Base-by-base conservation (phyloP, 1,140 invertebrate genomes). In the Bombus terrestris region DNA sequence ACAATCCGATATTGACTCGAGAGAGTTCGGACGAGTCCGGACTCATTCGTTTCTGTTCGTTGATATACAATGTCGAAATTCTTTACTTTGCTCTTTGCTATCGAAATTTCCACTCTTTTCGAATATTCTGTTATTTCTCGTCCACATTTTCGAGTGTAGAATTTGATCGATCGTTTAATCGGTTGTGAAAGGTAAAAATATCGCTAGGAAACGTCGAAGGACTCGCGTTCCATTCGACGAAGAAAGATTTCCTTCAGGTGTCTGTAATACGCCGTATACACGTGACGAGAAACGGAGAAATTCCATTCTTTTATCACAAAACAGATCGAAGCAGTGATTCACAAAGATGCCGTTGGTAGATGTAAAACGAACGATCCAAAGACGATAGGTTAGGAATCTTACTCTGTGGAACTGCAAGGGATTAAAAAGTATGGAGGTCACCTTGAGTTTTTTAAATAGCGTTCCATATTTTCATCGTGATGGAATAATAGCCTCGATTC, bases 41-140 rank as follows among this genome's bases (percentile, higher is more conserved):
- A 89, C 64, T 82, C 69, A 76, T 82, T 90, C 89, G 89, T 81
- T 88, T 90, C 81, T 72, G 37, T 90, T 89, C 86, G 89, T 89
- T 89, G 85, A 68, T 87, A 37, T n/a, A 43, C 77, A 81, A 76
- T 76, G 66, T 57, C 18, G 43, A 87, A 62, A 25, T 81, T 66
- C 57, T 84, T 39, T 47, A 18, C 81, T 37, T 87, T 77, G 28
- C 43, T 84, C 62, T 53, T 89, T 25, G 32, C 37, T 62, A 66
- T 86, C n/a, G 25, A 73, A 74, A 59, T 47, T 72, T 62, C 47
- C 10, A 2, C n/a, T 83, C 41, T 88, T 66, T 74, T 5, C 5
- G 8, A 32, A 4, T 5, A 10, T 18, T 53, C 72, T 13, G 39
- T 41, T n/a, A 47, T 28, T 39, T 53, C 3, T 47, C n/a, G 6